A percentile compares a stretch with the other conserved stretches of the same genome.
phyloP scores from a whole-genome alignment of 2,888 invertebrate species.

The Thecocarcelia acutangulata region DNA sequence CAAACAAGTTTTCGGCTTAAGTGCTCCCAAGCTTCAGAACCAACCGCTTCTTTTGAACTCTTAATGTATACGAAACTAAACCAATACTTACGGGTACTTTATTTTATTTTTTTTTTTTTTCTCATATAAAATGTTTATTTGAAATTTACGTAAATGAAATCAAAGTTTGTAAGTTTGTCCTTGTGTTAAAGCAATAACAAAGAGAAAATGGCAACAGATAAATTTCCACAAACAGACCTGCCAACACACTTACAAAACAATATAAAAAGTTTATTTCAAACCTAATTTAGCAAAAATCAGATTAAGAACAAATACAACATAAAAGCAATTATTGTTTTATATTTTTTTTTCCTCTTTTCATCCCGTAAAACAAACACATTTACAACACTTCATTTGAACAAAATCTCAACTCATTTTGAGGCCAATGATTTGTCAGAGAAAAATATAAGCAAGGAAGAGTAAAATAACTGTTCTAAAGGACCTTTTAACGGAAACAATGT shows the following conservation, averaged over 20 bases:
- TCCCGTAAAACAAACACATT: slow-evolving; percentile 11
- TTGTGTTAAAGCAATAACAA: slow-evolving; percentile 43
- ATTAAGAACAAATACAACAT: slow-evolving; percentile 61
- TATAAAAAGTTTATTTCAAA: slow-evolving; percentile 65
- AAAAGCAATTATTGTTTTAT: slow-evolving; percentile 62
- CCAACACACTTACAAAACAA: slow-evolving; percentile 18
- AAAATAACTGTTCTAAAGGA: slow-evolving; percentile 1
- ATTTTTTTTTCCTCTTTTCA: neutral
- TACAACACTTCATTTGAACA: slow-evolving; percentile 27
- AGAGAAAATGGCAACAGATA: slow-evolving; percentile 33
- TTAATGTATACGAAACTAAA: neutral
- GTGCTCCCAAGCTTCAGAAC: too few species aligned
- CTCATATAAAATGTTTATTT: slow-evolving; percentile 7
- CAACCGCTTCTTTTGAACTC: neutral
- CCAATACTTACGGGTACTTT: slow-evolving; percentile 32
- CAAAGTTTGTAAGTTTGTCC: slow-evolving; percentile 53
- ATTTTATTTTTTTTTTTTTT: slow-evolving; percentile 11
- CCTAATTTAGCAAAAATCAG: slow-evolving; percentile 69
- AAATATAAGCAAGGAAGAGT: neutral
- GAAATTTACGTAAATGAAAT: slow-evolving; percentile 59
- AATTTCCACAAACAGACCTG: slow-evolving; percentile 25
- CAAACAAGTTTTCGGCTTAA: too few species aligned
- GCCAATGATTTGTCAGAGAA: slow-evolving; percentile 46
- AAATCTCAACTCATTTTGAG: slow-evolving; percentile 12
- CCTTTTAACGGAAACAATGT: slow-evolving; percentile 51